phyloP scores from a whole-genome alignment of 2,113 vertebrate species.

The Notiomystis cincta region DNA sequence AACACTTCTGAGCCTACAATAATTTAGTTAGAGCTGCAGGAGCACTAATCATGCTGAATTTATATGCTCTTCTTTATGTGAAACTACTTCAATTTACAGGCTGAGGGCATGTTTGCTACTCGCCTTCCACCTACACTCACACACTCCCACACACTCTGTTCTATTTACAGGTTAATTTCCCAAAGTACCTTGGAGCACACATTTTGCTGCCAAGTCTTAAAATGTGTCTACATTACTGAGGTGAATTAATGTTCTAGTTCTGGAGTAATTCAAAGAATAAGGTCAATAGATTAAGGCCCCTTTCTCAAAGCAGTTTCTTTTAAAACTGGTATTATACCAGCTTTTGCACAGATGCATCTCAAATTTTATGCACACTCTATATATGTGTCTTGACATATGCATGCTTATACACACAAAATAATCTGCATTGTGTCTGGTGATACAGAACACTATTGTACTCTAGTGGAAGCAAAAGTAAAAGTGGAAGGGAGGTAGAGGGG shows the following conservation, averaged over 20 bases:
- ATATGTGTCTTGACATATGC: not conserved
- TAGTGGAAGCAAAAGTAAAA: not conserved
- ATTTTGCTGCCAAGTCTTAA: not conserved
- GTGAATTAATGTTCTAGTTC: not conserved
- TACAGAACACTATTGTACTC: not conserved
- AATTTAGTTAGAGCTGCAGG: constrained; percentile 20
- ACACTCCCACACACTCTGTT: not conserved
- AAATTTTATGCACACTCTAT: not conserved
- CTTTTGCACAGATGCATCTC: not conserved
- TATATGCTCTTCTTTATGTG: not conserved
- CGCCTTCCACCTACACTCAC: not conserved
- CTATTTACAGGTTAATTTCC: not conserved
- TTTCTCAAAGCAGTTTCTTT: not conserved
- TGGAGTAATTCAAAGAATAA: not conserved
- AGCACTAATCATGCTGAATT: not conserved
- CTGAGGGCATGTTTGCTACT: not conserved
- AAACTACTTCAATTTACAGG: not conserved
- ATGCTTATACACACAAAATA: not conserved
- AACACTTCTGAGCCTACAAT: constrained; percentile 15
- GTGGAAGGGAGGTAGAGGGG: not conserved
- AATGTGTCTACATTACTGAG: not conserved
- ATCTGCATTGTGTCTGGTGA: not conserved
- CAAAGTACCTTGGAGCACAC: not conserved
- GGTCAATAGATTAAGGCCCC: not conserved
- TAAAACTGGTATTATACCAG: not conserved